Conservation (phyloP, 2,797 vertebrate genomes). For the Dipus sagitta region DNA sequence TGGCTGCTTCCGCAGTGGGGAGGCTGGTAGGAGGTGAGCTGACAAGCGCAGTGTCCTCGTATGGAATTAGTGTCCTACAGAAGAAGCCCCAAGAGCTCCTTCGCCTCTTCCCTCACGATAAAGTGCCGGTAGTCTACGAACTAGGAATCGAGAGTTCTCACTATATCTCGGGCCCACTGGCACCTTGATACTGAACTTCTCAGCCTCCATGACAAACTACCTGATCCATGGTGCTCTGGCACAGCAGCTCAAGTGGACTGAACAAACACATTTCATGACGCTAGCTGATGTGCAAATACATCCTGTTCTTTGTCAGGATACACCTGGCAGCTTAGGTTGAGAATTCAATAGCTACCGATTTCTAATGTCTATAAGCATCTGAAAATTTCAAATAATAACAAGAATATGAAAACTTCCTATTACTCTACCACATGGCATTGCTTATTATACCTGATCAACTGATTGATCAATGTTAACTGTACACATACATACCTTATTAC, state of each 20-base stretch:
- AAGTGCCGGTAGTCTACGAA: neutral
- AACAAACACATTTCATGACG: neutral
- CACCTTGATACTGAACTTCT: neutral
- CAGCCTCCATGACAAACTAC: neutral
- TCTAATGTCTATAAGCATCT: conserved; percentile 38
- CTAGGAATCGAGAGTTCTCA: neutral
- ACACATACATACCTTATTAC: conserved; percentile 44
- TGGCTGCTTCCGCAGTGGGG: neutral
- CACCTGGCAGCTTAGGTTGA: conserved; percentile 15
- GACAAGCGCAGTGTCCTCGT: neutral
- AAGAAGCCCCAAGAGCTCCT: neutral
- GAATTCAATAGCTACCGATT: neutral
- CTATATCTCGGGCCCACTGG: neutral
- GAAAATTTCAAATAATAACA: conserved; percentile 31
- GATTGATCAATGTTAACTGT: conserved; percentile 25
- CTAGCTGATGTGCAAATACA: conserved; percentile 17
- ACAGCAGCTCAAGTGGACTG: neutral
- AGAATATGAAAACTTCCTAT: conserved; percentile 55
- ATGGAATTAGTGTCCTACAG: neutral
- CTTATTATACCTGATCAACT: conserved; percentile 55
- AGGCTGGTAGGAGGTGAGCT: neutral
- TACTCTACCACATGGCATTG: conserved; percentile 18
- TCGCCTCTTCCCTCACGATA: neutral
- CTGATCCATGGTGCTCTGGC: neutral
- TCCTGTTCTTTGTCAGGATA: conserved; percentile 34